Evolutionary conservation across 1,140 invertebrate species (phyloP).

Genomic region (Ips nitidus): DNA sequence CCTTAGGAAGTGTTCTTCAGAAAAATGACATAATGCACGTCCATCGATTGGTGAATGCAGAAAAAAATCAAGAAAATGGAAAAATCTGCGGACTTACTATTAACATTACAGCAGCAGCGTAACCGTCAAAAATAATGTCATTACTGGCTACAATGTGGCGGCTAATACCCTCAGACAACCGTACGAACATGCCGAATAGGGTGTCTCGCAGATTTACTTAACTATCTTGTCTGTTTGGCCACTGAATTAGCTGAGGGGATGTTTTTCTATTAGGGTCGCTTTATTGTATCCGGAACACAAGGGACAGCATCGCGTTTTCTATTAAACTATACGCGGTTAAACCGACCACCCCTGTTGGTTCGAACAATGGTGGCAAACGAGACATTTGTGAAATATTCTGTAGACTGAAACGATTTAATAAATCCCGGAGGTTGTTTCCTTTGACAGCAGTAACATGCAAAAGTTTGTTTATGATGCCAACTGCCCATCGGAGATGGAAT

Average conservation of each 20-base stretch:
- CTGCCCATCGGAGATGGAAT: too few relatives aligned
- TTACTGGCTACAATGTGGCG: conserved; percentile 13
- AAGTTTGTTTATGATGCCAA: too few relatives aligned
- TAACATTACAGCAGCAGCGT: too few relatives aligned
- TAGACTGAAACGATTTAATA: too few relatives aligned
- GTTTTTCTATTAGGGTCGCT: conserved; percentile 30
- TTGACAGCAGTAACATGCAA: too few relatives aligned
- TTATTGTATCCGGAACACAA: conserved; percentile 12
- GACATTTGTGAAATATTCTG: conserved; percentile 9
- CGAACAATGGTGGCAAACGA: conserved; percentile 24
- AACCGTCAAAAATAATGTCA: conserved; percentile 17
- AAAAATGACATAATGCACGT: too few relatives aligned
- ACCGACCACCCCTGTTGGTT: conserved; percentile 8
- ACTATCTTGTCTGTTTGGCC: conserved; percentile 32
- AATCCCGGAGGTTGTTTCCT: too few relatives aligned
- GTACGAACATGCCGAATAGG: conserved; percentile 26
- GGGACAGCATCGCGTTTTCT: conserved; percentile 16
- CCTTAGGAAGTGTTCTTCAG: too few relatives aligned
- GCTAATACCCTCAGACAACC: conserved; percentile 22
- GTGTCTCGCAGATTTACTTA: conserved; percentile 30
- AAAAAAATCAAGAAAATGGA: too few relatives aligned
- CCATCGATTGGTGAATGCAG: too few relatives aligned
- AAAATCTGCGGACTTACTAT: too few relatives aligned
- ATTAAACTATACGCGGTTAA: conserved; percentile 21
- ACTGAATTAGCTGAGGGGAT: conserved; percentile 25